Conservation (phyloP, 2,888 invertebrate species). For the Molanna angustata region DNA sequence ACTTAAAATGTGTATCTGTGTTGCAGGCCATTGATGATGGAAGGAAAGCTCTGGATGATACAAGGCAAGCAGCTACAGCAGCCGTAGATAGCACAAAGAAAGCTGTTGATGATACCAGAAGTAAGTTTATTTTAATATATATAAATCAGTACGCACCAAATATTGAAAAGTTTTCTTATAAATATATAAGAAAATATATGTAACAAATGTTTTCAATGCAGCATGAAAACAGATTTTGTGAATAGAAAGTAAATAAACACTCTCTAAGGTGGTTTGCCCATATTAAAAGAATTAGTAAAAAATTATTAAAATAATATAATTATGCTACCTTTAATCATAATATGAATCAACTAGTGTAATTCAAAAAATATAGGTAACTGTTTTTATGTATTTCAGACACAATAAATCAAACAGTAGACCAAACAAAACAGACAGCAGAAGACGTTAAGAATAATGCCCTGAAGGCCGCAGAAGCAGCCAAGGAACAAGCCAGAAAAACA, state of each 20-base stretch:
- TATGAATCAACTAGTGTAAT: too few species aligned
- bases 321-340: too few species aligned
- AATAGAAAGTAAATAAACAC: too few species aligned
- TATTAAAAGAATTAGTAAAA: too few species aligned
- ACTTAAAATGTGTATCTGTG: neutral
- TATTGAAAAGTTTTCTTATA: too few species aligned
- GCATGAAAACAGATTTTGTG: too few species aligned
- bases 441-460: conserved; percentile 42
- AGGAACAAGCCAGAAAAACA: conserved; percentile 46
- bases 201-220: too few species aligned
- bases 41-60: conserved; percentile 47
- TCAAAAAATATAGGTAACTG: neutral
- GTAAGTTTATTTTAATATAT: conserved; percentile 14
- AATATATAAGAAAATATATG: too few species aligned
- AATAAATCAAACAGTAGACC: conserved; percentile 29
- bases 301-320: too few species aligned
- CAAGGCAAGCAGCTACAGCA: conserved; percentile 27
- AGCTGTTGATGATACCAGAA: conserved; percentile 41
- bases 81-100: conserved; percentile 36
- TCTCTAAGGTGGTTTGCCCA: too few species aligned
- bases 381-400: conserved; percentile 42
- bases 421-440: conserved; percentile 40
- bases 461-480: conserved; percentile 40
- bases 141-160: too few species aligned
- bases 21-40: conserved; percentile 47